Evolutionary conservation across 92 coral and sea anemone genomes (phyloP).

Genomic region (Anthopleura xanthogrammica): DNA sequence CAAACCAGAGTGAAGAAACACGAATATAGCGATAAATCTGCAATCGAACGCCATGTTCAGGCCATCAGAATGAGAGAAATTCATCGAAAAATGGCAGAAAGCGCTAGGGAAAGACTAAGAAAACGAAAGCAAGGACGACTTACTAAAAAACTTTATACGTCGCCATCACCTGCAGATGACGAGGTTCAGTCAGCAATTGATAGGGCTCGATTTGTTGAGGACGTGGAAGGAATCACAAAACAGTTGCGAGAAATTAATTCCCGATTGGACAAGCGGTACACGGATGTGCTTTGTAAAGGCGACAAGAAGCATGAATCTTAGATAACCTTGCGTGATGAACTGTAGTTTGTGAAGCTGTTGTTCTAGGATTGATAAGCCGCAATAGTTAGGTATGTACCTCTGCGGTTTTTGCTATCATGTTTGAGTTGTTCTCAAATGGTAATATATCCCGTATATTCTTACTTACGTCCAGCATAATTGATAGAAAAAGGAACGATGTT

Average conservation of each 20-base stretch:
- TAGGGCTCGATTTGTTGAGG: constrained; percentile 13
- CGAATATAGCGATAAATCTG: no score
- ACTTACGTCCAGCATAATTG: no score
- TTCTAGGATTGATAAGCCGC: no score
- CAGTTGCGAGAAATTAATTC: constrained; percentile 39
- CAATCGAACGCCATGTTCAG: no score
- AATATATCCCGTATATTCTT: no score
- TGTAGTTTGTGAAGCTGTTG: neutral
- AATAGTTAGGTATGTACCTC: no score
- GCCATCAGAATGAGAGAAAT: constrained; percentile 4
- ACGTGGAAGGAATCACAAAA: constrained; percentile 48
- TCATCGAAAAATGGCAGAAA: constrained; percentile 9
- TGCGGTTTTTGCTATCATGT: no score
- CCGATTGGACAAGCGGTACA: constrained; percentile 41
- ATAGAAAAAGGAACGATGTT: no score
- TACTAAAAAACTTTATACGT: neutral
- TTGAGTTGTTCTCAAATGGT: no score
- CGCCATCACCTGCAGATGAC: neutral
- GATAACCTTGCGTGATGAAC: neutral
- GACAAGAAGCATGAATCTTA: neutral
- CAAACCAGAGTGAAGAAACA: neutral
- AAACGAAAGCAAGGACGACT: neutral
- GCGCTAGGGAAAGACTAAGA: neutral
- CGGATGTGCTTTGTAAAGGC: constrained; percentile 19
- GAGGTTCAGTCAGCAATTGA: neutral